phyloP scores from a whole-genome alignment of 2,888 invertebrate genomes.

The Petrolisthes cinctipes region DNA sequence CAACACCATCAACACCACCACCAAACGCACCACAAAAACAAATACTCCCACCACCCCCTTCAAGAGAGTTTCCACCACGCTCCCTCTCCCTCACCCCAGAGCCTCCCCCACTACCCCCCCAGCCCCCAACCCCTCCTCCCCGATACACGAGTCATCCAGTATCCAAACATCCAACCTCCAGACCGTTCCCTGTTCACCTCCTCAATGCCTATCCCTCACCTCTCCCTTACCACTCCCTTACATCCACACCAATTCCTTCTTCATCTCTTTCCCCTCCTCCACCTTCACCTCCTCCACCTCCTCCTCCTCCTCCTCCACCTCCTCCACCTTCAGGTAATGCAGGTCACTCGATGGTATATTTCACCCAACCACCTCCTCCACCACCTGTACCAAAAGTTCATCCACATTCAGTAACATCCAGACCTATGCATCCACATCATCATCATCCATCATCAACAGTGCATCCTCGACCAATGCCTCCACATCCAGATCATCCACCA shows the following conservation, averaged over 20 bases:
- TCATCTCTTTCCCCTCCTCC: background rate
- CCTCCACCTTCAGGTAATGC: background rate
- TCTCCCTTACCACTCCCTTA: constrained; percentile 42
- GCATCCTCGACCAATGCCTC: background rate
- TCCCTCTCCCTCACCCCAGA: background rate
- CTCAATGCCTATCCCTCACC: constrained; percentile 27
- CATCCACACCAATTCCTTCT: background rate
- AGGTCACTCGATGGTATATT: background rate
- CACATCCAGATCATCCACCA: background rate
- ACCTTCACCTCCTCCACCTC: background rate
- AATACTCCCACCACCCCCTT: background rate
- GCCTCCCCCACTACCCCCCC: background rate
- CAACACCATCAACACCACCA: constrained; percentile 3
- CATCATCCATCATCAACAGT: background rate
- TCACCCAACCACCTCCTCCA: too few species aligned
- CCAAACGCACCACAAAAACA: constrained; percentile 3
- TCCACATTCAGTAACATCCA: background rate
- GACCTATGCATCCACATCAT: background rate
- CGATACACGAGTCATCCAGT: background rate
- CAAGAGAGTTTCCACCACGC: background rate
- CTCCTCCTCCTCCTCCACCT: background rate
- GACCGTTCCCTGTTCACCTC: constrained; percentile 25
- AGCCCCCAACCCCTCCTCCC: background rate
- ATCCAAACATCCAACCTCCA: constrained; percentile 1
- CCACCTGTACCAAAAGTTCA: background rate